Conservation (phyloP, 2,888 invertebrate genomes). For the Phalera bucephala region DNA sequence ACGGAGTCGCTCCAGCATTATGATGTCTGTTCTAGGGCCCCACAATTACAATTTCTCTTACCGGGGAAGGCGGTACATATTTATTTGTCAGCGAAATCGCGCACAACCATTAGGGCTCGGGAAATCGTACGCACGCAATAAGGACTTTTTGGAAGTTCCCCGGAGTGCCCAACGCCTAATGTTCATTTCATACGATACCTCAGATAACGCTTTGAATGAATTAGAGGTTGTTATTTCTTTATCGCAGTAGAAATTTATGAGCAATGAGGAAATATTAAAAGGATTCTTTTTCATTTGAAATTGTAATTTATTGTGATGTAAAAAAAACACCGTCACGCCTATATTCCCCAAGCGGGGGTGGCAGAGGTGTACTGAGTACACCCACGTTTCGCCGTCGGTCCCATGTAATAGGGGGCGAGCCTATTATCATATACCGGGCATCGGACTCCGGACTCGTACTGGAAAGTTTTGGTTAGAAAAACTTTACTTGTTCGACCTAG, state of each 20-base stretch:
- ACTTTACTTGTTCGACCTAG: too few relatives aligned
- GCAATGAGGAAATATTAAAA: neutral
- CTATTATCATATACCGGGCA: too few relatives aligned
- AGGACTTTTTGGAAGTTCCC: slow-evolving; percentile 56
- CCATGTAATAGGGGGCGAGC: too few relatives aligned
- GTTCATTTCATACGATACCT: slow-evolving; percentile 51
- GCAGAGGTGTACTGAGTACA: too few relatives aligned
- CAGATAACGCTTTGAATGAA: slow-evolving; percentile 29
- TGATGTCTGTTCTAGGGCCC: slow-evolving; percentile 33
- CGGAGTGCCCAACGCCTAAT: slow-evolving; percentile 41
- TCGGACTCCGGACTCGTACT: too few relatives aligned
- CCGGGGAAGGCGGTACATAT: slow-evolving; percentile 62
- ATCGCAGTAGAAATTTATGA: slow-evolving; percentile 6
- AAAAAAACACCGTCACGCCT: too few relatives aligned
- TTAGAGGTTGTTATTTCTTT: slow-evolving; percentile 10
- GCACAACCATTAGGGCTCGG: slow-evolving; percentile 63
- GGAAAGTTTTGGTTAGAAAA: too few relatives aligned
- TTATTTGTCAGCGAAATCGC: slow-evolving; percentile 78
- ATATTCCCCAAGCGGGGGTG: too few relatives aligned
- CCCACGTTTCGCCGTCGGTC: too few relatives aligned
- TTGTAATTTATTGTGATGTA: too few relatives aligned
- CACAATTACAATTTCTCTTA: slow-evolving; percentile 58
- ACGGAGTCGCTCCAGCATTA: too few relatives aligned
- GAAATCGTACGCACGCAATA: slow-evolving; percentile 71
- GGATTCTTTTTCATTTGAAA: too few relatives aligned